These are phyloP conservation scores for Paratrypauchen microcephalus DNA, from an alignment of 2,797 vertebrate species.

Conservation along the genomic window DNA sequence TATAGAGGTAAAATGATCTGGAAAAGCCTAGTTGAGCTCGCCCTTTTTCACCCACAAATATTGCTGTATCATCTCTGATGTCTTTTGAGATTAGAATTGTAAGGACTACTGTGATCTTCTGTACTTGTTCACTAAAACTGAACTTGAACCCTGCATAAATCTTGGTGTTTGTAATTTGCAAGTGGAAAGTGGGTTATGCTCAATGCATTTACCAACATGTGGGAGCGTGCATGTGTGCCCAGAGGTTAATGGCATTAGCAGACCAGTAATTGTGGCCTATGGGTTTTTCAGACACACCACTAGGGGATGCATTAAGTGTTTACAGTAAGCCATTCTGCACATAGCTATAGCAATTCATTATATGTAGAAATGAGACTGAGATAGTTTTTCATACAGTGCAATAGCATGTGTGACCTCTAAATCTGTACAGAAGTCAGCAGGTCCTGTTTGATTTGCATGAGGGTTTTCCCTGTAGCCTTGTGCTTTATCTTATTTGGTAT, in stretches of 20 bases:
- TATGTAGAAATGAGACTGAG: slow-evolving; percentile 18
- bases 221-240: slow-evolving; percentile 14
- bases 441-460: slow-evolving; percentile 43
- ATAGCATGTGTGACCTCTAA: slow-evolving; percentile 33
- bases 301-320: slow-evolving; percentile 66
- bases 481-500: slow-evolving; percentile 42
- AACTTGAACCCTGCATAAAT: slow-evolving; percentile 14
- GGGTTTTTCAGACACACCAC: slow-evolving; percentile 43
- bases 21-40: slow-evolving; percentile 46
- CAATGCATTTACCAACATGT: slow-evolving; percentile 27
- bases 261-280: slow-evolving; percentile 57
- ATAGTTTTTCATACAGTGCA: slow-evolving; percentile 7
- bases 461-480: slow-evolving; percentile 56
- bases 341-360: slow-evolving; percentile 58
- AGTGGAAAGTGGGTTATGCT: slow-evolving; percentile 18
- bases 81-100: slow-evolving; percentile 6
- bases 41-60: background rate
- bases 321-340: slow-evolving; percentile 71
- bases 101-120: background rate
- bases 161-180: slow-evolving; percentile 13
- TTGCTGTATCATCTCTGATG: slow-evolving; percentile 1
- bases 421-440: slow-evolving; percentile 54
- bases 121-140: slow-evolving; percentile 8
- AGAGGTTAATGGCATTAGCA: slow-evolving; percentile 63
- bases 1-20: slow-evolving; percentile 60